These are phyloP conservation scores for Eledona agricola DNA, from an alignment of 2,888 invertebrate species.

Conservation along the genomic window DNA sequence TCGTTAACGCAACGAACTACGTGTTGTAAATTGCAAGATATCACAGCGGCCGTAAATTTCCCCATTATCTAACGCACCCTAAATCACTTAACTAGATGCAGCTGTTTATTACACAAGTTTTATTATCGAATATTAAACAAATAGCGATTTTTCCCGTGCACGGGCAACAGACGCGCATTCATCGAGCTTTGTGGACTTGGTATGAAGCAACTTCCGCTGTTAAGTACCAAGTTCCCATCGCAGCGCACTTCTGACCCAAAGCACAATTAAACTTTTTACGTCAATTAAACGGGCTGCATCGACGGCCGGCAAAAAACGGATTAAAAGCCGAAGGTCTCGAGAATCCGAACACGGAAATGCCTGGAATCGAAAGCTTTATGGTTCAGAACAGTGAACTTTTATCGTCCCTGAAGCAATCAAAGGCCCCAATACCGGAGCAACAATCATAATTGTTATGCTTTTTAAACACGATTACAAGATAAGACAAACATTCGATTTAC, in stretches of 20 bases:
- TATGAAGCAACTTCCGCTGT: conserved; percentile 43
- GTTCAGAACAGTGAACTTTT: conserved; percentile 47
- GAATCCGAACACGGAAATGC: conserved; percentile 44
- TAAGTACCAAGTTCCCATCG: conserved; percentile 42
- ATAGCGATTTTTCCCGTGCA: conserved; percentile 26
- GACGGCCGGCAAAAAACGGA: conserved; percentile 17
- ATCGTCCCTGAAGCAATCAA: conserved; percentile 47
- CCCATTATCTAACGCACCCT: conserved; percentile 26
- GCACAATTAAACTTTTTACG: neutral
- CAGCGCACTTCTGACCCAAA: conserved; percentile 17
- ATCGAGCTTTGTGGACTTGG: conserved; percentile 22
- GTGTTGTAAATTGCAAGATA: conserved; percentile 8
- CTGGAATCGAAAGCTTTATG: conserved; percentile 39
- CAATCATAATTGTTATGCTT: conserved; percentile 32
- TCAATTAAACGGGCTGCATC: conserved; percentile 9
- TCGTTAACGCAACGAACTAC: conserved; percentile 1
- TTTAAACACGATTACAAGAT: conserved; percentile 33
- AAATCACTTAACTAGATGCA: conserved; percentile 23
- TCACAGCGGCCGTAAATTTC: conserved; percentile 29
- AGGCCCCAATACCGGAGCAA: conserved; percentile 40
- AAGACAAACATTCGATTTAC: conserved; percentile 22
- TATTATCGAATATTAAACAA: conserved; percentile 28
- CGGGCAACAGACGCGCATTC: conserved; percentile 13
- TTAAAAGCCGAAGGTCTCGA: conserved; percentile 33
- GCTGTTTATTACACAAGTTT: conserved; percentile 26